Evolutionary conservation across 2,797 vertebrate species (phyloP).

Genomic region (Arvicola amphibius): DNA sequence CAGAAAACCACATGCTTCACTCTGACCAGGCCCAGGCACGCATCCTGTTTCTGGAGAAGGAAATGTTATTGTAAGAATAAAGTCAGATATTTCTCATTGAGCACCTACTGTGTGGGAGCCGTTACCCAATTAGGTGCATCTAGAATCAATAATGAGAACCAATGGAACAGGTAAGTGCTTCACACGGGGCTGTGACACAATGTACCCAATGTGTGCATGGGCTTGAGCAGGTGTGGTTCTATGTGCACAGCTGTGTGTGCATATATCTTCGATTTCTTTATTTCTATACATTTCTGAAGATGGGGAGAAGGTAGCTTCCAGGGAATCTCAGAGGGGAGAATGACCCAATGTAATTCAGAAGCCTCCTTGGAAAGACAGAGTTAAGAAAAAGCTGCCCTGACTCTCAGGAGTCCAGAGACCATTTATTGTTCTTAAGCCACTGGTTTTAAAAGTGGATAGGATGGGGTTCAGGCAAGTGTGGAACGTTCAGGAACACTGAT

Average conservation of each 20-base stretch:
- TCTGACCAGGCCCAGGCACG: not conserved
- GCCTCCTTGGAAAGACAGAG: not conserved
- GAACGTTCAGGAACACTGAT: constrained; percentile 11
- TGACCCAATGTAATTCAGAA: not conserved
- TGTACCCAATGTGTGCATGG: not conserved
- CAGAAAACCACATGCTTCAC: not conserved
- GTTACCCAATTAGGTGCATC: not conserved
- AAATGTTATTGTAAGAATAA: not conserved
- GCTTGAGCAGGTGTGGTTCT: not conserved
- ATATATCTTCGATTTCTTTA: not conserved
- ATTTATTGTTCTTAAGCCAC: not conserved
- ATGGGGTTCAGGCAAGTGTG: not conserved
- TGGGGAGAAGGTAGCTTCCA: not conserved
- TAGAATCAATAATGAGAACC: not conserved
- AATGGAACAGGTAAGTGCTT: not conserved
- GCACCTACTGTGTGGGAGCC: too few species aligned
- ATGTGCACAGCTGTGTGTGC: not conserved
- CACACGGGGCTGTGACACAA: not conserved
- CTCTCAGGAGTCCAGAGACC: not conserved
- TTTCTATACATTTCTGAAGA: not conserved
- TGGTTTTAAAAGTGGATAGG: not conserved
- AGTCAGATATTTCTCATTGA: not conserved
- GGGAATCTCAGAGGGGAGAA: not conserved
- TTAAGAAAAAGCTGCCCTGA: not conserved
- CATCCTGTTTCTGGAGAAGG: not conserved